Conservation (phyloP, 2,113 vertebrate species). For the Oceanites oceanicus region DNA sequence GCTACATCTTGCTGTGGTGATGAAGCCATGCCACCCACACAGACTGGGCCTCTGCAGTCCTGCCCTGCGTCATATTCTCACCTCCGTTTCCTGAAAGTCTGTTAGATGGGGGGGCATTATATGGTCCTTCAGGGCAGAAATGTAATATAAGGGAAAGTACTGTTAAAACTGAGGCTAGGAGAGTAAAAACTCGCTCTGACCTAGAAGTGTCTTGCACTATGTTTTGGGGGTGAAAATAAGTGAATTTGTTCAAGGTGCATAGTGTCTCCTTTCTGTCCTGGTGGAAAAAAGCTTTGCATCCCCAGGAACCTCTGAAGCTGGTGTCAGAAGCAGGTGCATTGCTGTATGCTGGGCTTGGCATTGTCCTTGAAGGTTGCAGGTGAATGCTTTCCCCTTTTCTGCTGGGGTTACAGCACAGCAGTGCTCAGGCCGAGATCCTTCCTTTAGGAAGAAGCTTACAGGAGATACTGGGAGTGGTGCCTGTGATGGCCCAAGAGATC, state of each 20-base stretch:
- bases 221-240: background rate
- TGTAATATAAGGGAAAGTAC: background rate
- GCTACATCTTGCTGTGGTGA: background rate
- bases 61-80: background rate
- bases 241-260: background rate
- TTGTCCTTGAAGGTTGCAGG: background rate
- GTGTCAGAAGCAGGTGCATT: background rate
- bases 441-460: background rate
- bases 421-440: background rate
- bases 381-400: background rate
- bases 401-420: background rate
- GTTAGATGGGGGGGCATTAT: background rate
- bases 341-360: background rate
- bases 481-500: background rate
- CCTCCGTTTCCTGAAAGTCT: background rate
- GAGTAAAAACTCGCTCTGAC: background rate
- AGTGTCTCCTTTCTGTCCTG: background rate
- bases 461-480: background rate
- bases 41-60: background rate
- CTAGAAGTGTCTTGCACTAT: rapidly evolving
- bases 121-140: background rate
- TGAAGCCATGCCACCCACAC: background rate
- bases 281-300: background rate
- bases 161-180: background rate
- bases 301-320: background rate